Percentiles rank a stretch among this genome's conserved stretches.
These are phyloP conservation scores for Aporophyla lueneburgensis DNA, from an alignment of 2,888 invertebrate species.

Conservation along the genomic window DNA sequence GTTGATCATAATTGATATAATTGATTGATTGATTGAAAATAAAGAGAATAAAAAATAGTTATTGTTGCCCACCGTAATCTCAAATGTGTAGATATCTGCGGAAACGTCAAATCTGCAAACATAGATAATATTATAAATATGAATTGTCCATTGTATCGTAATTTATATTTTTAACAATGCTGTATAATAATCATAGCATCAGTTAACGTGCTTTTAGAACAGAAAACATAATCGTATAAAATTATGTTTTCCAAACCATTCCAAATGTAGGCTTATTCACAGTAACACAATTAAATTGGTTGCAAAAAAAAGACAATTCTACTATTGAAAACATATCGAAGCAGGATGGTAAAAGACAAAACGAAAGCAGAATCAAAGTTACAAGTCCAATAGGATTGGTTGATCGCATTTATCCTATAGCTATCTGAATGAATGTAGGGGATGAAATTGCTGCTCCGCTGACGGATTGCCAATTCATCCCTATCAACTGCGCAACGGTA, in stretches of 20 bases:
- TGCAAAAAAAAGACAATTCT: neutral
- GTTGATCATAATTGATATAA: too few species aligned
- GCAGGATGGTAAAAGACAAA: neutral
- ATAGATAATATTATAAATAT: neutral
- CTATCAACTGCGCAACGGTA: slow-evolving; percentile 38
- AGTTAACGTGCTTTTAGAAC: neutral
- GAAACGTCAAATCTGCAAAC: neutral
- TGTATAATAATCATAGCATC: too few species aligned
- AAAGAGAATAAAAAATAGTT: too few species aligned
- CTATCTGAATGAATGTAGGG: slow-evolving; percentile 16
- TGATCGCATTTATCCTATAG: slow-evolving; percentile 5
- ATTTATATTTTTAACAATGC: neutral
- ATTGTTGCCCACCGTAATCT: neutral
- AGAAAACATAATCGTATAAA: neutral
- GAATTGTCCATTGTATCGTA: neutral
- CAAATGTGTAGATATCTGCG: too few species aligned
- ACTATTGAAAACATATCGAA: neutral
- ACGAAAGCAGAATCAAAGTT: slow-evolving; percentile 1
- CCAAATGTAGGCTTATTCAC: neutral
- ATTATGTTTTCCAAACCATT: neutral
- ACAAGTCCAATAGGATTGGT: neutral
- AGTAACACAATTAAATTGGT: too few species aligned
- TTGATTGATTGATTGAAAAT: too few species aligned
- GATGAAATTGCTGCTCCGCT: slow-evolving; percentile 32
- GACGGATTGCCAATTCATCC: slow-evolving; percentile 55